Evolutionary conservation across 2,113 vertebrate genomes (phyloP), one percentile per base, ranked within the genome.

Genomic region (Suricata suricatta): DNA sequence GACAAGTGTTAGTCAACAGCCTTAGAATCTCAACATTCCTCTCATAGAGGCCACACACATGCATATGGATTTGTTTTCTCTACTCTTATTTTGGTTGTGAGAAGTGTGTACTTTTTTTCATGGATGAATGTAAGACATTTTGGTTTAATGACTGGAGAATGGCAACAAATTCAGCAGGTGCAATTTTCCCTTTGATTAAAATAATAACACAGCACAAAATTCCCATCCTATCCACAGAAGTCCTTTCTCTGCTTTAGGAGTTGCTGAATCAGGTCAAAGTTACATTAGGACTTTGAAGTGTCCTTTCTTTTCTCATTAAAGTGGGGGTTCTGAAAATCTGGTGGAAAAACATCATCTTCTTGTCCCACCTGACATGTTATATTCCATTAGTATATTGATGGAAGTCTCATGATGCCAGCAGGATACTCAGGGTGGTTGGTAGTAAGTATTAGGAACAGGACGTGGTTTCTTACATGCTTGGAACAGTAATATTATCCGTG

Each of bases 401-500:
- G 41, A 60, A 84, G 10, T 13, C 71, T 77, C 1, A 0, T n/a
- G 12, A 77, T 47, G 54, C n/a, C 47, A 90, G 92, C 16, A 63
- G 38, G 83, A 83, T 47, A 10, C 41, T 87, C 8, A 63, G 16
- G 31, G 91, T 92, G 89, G 64, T 23, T 29, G 33, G 25, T n/a
- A 57, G 60, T 64, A 38, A 83, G 21, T 21, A 38, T 82, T 89
- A n/a, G 52, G 38, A 81, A 52, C 16, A 95, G 88, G 85, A 90
- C 1, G 57, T 90, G 83, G 83, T 90, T 97, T 96, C 47, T 95
- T 77, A 97, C 89, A 33, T 12, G 41, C 83, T 90, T 96, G 41
- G 87, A 95, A 25, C n/a, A 68, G 52, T 76, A 93, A 86, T 60
- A 95, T 82, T 83, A 76, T 74, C 88, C 77, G 0, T 64, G 83